These are phyloP conservation scores for Eupithecia tripunctaria DNA, from an alignment of 2,888 invertebrate genomes.

Conservation along the genomic window DNA sequence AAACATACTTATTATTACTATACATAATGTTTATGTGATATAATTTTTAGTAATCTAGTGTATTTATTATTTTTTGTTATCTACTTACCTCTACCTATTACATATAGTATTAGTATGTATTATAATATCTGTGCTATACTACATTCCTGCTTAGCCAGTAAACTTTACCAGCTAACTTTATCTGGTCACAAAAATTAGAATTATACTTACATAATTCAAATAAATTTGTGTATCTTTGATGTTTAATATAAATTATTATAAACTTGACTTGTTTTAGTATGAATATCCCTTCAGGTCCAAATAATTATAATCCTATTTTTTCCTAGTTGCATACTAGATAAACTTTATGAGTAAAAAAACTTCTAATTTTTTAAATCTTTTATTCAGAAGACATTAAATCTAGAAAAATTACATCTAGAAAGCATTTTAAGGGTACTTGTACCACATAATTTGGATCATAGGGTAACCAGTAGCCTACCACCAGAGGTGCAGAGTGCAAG, in stretches of 20 bases:
- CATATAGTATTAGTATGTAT: too few relatives aligned
- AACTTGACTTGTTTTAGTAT: neutral
- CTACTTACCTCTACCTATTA: neutral
- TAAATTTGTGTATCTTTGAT: neutral
- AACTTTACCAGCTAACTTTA: conserved; percentile 1
- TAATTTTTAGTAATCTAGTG: neutral
- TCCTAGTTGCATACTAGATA: too few relatives aligned
- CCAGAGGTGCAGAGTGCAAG: conserved; percentile 48
- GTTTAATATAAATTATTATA: neutral
- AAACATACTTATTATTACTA: neutral
- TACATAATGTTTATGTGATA: neutral
- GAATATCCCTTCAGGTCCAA: neutral
- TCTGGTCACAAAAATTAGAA: neutral
- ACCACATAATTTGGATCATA: conserved; percentile 36
- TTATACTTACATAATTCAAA: neutral
- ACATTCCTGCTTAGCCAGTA: neutral
- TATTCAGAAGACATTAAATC: conserved; percentile 4
- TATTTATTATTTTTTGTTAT: neutral
- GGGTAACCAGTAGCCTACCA: conserved; percentile 46
- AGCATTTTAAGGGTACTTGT: conserved; percentile 42
- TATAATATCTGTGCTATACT: too few relatives aligned
- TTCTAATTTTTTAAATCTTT: conserved; percentile 1
- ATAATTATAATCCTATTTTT: neutral
- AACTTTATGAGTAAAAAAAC: conserved; percentile 8
- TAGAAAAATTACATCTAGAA: conserved; percentile 46